A percentile compares a stretch with the other conserved stretches of the same genome.
Conservation (phyloP, 1,140 invertebrate genomes). For the Drosophila mayri region DNA sequence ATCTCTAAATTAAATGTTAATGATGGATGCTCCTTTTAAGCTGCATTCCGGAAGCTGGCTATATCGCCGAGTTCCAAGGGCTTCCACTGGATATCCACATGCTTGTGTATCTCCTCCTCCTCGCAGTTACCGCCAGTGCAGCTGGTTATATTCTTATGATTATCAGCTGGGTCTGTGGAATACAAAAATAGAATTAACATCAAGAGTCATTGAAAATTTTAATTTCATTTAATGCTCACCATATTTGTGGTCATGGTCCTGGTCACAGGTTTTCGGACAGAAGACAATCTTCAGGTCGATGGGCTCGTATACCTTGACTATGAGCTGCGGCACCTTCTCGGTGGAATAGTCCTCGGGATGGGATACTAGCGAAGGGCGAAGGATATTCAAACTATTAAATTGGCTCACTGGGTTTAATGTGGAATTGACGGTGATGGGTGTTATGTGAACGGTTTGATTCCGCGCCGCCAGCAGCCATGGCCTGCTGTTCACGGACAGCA, state of each 20-base stretch:
- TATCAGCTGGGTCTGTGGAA: slow-evolving; percentile 72
- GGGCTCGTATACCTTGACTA: slow-evolving; percentile 66
- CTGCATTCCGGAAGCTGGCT: slow-evolving; percentile 53
- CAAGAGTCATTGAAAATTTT: too few relatives aligned
- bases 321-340: slow-evolving; percentile 66
- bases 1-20: slow-evolving; percentile 16
- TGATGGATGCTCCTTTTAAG: not conserved
- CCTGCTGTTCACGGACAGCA: slow-evolving; percentile 56
- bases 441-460: slow-evolving; percentile 57
- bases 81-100: slow-evolving; percentile 65
- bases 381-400: slow-evolving; percentile 35
- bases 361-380: slow-evolving; percentile 28
- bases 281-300: slow-evolving; percentile 71
- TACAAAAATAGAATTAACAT: too few relatives aligned
- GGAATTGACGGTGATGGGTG: slow-evolving; percentile 31
- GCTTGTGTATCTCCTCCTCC: slow-evolving; percentile 43
- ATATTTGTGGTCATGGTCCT: slow-evolving; percentile 71
- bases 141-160: slow-evolving; percentile 59
- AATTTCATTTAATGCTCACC: slow-evolving; percentile 40
- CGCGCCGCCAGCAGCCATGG: slow-evolving; percentile 61
- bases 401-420: slow-evolving; percentile 61
- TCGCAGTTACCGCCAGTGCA: slow-evolving; percentile 40
- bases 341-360: slow-evolving; percentile 25
- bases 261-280: slow-evolving; percentile 63
- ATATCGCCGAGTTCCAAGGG: slow-evolving; percentile 49